A percentile compares a stretch with the other conserved stretches of the same genome.
phyloP scores from a whole-genome alignment of 2,113 vertebrate species.

The Hypocryptadius cinnamomeus region DNA sequence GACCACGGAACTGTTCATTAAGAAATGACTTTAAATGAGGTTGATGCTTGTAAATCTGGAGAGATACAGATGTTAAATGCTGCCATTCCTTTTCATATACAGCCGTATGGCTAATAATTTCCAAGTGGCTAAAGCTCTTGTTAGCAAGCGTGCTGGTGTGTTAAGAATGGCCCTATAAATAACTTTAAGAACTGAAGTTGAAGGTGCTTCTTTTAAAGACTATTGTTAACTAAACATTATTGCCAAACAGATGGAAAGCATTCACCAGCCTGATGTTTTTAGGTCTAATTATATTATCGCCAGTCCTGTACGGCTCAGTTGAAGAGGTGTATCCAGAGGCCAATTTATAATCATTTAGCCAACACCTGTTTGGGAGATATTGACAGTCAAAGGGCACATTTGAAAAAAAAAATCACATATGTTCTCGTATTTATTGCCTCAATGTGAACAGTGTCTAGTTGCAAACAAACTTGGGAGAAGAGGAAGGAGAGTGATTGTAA shows the following conservation, averaged over 20 bases:
- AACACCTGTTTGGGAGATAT: constrained; percentile 97
- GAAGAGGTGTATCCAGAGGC: constrained; percentile 95
- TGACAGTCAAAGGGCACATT: constrained; percentile 88
- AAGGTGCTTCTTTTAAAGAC: constrained; percentile 85
- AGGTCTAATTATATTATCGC: constrained; percentile 98
- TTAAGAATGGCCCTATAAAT: constrained; percentile 77
- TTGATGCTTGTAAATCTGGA: constrained; percentile 73
- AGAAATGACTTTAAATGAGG: constrained; percentile 76
- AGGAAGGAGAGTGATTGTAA: constrained; percentile 42
- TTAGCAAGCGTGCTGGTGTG: constrained; percentile 74
- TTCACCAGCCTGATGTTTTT: constrained; percentile 92
- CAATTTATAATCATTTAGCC: constrained; percentile 99
- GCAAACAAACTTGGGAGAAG: constrained; percentile 66
- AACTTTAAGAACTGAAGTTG: constrained; percentile 80
- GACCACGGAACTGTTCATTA: constrained; percentile 72
- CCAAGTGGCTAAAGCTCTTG: constrained; percentile 78
- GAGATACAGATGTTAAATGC: constrained; percentile 79
- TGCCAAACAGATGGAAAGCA: constrained; percentile 94
- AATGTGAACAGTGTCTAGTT: constrained; percentile 68
- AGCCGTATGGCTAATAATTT: constrained; percentile 76
- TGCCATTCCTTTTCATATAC: constrained; percentile 67
- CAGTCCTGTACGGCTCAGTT: constrained; percentile 85
- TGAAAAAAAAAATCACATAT: constrained; percentile 79
- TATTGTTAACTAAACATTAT: constrained; percentile 86
- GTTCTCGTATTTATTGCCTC: constrained; percentile 76